phyloP scores from a whole-genome alignment of 1,140 invertebrate genomes.

The Atopsyche davidsoni region DNA sequence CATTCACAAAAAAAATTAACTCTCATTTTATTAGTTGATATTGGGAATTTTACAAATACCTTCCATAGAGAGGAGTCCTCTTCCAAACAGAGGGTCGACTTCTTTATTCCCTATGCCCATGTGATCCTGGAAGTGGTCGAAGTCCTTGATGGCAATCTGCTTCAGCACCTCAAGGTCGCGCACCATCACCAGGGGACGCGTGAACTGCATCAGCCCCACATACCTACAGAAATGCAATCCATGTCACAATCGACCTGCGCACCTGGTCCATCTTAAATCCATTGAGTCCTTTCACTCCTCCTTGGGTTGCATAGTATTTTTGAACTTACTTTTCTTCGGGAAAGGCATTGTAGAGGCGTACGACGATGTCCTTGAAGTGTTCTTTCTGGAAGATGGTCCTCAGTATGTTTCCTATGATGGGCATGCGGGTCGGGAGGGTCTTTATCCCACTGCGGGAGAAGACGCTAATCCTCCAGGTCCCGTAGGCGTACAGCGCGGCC shows the following conservation, averaged over 20 bases:
- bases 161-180: slow-evolving; percentile 13
- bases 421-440: not conserved
- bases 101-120: not conserved
- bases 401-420: not conserved
- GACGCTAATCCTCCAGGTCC: not conserved
- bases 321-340: slow-evolving; percentile 4
- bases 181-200: slow-evolving; percentile 39
- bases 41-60: no score
- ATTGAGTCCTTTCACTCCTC: not conserved
- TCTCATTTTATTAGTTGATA: no score
- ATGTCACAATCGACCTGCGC: not conserved
- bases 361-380: not conserved
- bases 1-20: no score
- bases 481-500: no score
- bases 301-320: not conserved
- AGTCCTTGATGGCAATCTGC: slow-evolving; percentile 27
- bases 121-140: slow-evolving; percentile 28
- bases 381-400: not conserved
- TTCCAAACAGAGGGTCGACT: slow-evolving; percentile 2
- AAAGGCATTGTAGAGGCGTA: slow-evolving; percentile 2
- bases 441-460: not conserved
- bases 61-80: not conserved
- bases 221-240: slow-evolving; percentile 33
- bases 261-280: not conserved
- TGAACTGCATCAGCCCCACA: slow-evolving; percentile 43